Evolutionary conservation across 2,888 invertebrate genomes (phyloP).

Genomic region (Hirtodrosophila cameraria): DNA sequence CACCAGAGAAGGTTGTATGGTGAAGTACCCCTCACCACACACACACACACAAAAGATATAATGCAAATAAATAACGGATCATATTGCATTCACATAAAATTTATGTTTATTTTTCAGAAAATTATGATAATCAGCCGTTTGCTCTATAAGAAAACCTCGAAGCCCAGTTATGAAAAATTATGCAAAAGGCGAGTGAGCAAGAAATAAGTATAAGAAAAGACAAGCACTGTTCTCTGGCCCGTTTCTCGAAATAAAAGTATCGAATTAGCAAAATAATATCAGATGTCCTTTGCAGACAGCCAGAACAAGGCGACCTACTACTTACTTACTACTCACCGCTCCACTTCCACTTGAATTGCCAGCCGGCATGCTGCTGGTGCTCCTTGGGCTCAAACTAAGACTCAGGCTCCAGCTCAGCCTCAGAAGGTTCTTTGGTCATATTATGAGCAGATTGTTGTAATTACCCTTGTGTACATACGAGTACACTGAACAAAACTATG

Average conservation of each 20-base stretch:
- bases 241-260: slow-evolving; percentile 76
- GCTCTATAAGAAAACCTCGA: slow-evolving; percentile 44
- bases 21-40: slow-evolving; percentile 4
- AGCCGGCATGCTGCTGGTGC: slow-evolving; percentile 60
- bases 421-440: slow-evolving; percentile 21
- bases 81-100: slow-evolving; percentile 76
- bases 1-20: slow-evolving; percentile 32
- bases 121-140: slow-evolving; percentile 63
- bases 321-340: slow-evolving; percentile 43
- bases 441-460: slow-evolving; percentile 53
- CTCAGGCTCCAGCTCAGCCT: neutral
- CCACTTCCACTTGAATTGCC: slow-evolving; percentile 72
- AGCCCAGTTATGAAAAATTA: slow-evolving; percentile 61
- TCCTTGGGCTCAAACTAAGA: slow-evolving; percentile 1
- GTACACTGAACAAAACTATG: too few relatives aligned
- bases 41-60: slow-evolving; percentile 48
- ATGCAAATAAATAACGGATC: slow-evolving; percentile 74
- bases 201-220: slow-evolving; percentile 19
- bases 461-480: slow-evolving; percentile 26
- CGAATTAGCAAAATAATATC: slow-evolving; percentile 83
- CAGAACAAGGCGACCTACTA: slow-evolving; percentile 5
- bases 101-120: slow-evolving; percentile 62
- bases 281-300: slow-evolving; percentile 60
- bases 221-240: slow-evolving; percentile 37
- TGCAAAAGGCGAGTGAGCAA: slow-evolving; percentile 42